Evolutionary conservation across 2,888 invertebrate species (phyloP).

Genomic region (Trichacis sp.): DNA sequence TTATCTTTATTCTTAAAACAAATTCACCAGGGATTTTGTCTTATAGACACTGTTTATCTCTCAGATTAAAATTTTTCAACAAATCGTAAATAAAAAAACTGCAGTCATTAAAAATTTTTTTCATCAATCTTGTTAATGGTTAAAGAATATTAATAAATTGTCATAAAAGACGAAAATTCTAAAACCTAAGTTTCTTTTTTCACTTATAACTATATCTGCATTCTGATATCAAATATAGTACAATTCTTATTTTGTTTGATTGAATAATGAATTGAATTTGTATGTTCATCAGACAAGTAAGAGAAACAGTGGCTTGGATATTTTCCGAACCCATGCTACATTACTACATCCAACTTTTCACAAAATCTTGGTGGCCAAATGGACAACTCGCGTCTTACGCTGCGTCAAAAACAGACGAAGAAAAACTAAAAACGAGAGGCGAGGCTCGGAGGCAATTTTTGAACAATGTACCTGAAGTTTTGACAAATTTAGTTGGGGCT

Average conservation of each 20-base stretch:
- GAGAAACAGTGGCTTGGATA: constrained; percentile 87
- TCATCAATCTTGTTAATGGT: no score
- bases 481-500: constrained; percentile 87
- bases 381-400: constrained; percentile 78
- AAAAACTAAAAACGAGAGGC: constrained; percentile 77
- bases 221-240: no score
- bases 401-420: constrained; percentile 72
- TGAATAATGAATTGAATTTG: no score
- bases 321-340: constrained; percentile 93
- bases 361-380: constrained; percentile 92
- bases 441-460: constrained; percentile 78
- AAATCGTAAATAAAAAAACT: no score
- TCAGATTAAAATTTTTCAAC: neutral
- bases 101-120: no score
- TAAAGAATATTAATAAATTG: no score
- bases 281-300: constrained; percentile 80
- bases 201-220: no score
- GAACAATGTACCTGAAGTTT: constrained; percentile 82
- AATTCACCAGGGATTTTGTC: no score
- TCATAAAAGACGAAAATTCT: no score
- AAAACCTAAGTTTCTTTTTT: no score
- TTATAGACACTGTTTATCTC: neutral
- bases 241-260: no score
- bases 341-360: constrained; percentile 84
- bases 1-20: no score